Evolutionary conservation across 2,888 invertebrate genomes (phyloP), one percentile per base, ranked within the genome.

Genomic region (Nemurella pictetii): DNA sequence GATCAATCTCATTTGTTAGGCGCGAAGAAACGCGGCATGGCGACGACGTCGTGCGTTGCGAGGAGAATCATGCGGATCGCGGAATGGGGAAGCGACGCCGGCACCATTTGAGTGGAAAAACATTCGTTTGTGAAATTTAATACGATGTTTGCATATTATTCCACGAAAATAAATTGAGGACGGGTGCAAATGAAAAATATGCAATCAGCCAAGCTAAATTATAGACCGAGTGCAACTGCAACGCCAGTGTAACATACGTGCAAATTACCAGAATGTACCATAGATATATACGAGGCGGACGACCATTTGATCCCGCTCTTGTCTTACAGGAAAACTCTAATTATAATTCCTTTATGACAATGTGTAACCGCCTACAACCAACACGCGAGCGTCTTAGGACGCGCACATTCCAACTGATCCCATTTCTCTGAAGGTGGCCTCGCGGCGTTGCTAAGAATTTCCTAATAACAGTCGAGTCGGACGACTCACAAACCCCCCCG

Each of bases 371-470:
- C 78, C 78, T 78, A 78, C 78, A 78, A 78, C 29, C 26, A 75
- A 78, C 78, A 78, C 78, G 78, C 78, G 78, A 78, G 26, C 26
- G n/a, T 75, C 26, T 75, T 28, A 9, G n/a, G 30, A n/a, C 78
- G 30, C 26, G 15, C 75, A 30, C 78, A 78, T 78, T 78, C 78
- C 78, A 30, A 55, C 28, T 78, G 78, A 27, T 78, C 78, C 78
- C 30, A 78, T 78, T 78, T 78, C 78, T 78, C 30, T 78, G 78
- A 78, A 78, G 30, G 30, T 78, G 78, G 78, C 78, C 78, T 30
- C 78, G 30, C 30, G 28, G 78, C 55, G 55, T 3, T 55, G 55
- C 55, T 55, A 55, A 20, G 55, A 55, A 55, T 55, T 55, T 55
- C 55, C 55, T 55, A 20, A 32, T 32, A 3, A 9, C 32, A 3